These are phyloP conservation scores for Alcis repandata DNA, from an alignment of 2,888 invertebrate species.

Conservation along the genomic window DNA sequence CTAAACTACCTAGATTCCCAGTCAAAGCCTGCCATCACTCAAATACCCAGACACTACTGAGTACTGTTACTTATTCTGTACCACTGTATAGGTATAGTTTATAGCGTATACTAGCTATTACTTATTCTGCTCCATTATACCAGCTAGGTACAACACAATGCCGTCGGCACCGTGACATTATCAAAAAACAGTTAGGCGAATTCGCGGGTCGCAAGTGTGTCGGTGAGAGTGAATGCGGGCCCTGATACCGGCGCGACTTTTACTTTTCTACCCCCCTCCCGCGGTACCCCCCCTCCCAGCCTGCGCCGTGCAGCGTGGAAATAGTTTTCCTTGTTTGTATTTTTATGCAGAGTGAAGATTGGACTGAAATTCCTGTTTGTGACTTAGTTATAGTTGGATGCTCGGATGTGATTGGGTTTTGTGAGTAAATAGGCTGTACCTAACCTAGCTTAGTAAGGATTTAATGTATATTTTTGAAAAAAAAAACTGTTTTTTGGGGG, in stretches of 20 bases:
- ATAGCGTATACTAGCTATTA: too few relatives aligned
- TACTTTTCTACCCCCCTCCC: slow-evolving; percentile 70
- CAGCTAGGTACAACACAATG: not conserved
- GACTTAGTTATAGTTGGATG: not conserved
- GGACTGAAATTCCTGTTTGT: not conserved
- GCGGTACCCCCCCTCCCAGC: slow-evolving; percentile 38
- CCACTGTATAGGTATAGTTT: too few relatives aligned
- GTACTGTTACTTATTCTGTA: too few relatives aligned
- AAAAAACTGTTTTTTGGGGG: too few relatives aligned
- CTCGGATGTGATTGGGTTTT: not conserved
- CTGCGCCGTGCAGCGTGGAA: slow-evolving; percentile 9
- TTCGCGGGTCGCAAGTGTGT: slow-evolving; percentile 58
- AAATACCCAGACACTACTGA: not conserved
- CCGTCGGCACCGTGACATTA: slow-evolving; percentile 35
- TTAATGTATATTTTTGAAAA: too few relatives aligned
- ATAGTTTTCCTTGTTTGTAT: slow-evolving; percentile 29
- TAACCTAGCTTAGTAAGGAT: too few relatives aligned
- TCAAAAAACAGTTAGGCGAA: slow-evolving; percentile 42
- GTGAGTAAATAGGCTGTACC: too few relatives aligned
- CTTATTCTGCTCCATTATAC: not conserved
- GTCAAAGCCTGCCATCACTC: not conserved
- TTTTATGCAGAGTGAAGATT: not conserved
- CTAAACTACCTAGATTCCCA: not conserved
- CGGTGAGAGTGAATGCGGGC: slow-evolving; percentile 78
- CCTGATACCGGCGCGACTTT: slow-evolving; percentile 80